These are phyloP conservation scores for Chorisops tibialis DNA, from an alignment of 2,888 invertebrate genomes.

Conservation along the genomic window DNA sequence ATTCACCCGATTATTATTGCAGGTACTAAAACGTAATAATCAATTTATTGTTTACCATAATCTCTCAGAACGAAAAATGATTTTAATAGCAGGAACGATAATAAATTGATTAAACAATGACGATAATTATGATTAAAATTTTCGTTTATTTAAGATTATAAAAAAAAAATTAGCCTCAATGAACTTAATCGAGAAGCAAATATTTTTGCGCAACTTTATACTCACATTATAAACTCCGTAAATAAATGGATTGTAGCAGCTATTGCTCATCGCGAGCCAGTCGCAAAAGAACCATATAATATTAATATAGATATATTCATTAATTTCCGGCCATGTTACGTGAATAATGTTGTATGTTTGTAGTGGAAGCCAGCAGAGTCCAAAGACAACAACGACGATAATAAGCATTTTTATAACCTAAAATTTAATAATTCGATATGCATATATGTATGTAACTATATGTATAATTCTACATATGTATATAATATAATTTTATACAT, in stretches of 20 bases:
- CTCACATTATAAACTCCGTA: constrained; percentile 87
- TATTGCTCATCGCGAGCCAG: constrained; percentile 86
- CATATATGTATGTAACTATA: neutral
- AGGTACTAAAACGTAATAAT: too few species aligned
- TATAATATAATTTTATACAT: constrained; percentile 40
- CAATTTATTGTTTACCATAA: too few species aligned
- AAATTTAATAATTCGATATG: neutral
- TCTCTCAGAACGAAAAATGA: too few species aligned
- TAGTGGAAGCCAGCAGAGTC: constrained; percentile 79
- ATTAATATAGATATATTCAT: constrained; percentile 76
- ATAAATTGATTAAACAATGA: too few species aligned
- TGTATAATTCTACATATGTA: neutral
- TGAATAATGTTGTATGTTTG: constrained; percentile 71
- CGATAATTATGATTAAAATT: too few species aligned
- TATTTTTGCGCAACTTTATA: constrained; percentile 35
- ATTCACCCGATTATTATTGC: too few species aligned
- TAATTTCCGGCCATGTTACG: constrained; percentile 66
- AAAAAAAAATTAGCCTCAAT: too few species aligned
- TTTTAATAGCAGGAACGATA: too few species aligned
- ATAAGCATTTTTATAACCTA: constrained; percentile 89
- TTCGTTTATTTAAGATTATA: too few species aligned
- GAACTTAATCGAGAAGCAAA: too few species aligned
- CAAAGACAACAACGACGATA: constrained; percentile 76
- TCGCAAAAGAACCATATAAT: constrained; percentile 83
- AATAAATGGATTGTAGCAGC: constrained; percentile 86